Conservation (phyloP, 1,140 invertebrate genomes). For the Drosophila rufa region DNA sequence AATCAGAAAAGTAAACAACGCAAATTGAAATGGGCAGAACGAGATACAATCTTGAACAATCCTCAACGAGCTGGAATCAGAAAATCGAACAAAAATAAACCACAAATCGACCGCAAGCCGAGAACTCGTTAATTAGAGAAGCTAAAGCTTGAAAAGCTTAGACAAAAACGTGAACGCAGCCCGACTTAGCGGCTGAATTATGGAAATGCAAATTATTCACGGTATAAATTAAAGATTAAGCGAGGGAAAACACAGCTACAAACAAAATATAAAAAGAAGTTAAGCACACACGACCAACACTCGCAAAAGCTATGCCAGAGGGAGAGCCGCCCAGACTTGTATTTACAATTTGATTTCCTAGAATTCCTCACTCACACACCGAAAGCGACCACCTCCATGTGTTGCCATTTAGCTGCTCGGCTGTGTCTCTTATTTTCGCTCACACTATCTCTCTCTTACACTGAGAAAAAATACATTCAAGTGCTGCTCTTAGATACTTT, state of each 20-base stretch:
- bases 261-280: constrained; percentile 10
- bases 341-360: constrained; percentile 72
- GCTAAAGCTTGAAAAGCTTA: constrained; percentile 48
- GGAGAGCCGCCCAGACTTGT: constrained; percentile 45
- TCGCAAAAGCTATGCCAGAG: constrained; percentile 15
- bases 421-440: constrained; percentile 24
- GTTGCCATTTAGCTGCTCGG: constrained; percentile 24
- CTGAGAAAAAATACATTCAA: neutral
- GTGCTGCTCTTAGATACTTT: neutral
- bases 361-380: constrained; percentile 52
- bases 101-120: constrained; percentile 24
- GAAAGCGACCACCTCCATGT: constrained; percentile 40
- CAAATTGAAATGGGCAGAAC: constrained; percentile 44
- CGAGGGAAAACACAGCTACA: constrained; percentile 44
- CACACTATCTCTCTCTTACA: constrained; percentile 24
- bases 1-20: constrained; percentile 59
- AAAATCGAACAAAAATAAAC: constrained; percentile 29
- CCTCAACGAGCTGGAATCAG: constrained; percentile 28
- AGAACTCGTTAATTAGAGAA: constrained; percentile 64
- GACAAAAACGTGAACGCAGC: constrained; percentile 46
- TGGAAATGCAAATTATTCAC: constrained; percentile 49
- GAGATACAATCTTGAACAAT: constrained; percentile 48
- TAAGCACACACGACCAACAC: constrained; percentile 8
- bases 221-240: constrained; percentile 74
- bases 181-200: constrained; percentile 37